Evolutionary conservation across 2,888 invertebrate species (phyloP), one percentile per base, ranked within the genome.

Genomic region (Boloria selene): DNA sequence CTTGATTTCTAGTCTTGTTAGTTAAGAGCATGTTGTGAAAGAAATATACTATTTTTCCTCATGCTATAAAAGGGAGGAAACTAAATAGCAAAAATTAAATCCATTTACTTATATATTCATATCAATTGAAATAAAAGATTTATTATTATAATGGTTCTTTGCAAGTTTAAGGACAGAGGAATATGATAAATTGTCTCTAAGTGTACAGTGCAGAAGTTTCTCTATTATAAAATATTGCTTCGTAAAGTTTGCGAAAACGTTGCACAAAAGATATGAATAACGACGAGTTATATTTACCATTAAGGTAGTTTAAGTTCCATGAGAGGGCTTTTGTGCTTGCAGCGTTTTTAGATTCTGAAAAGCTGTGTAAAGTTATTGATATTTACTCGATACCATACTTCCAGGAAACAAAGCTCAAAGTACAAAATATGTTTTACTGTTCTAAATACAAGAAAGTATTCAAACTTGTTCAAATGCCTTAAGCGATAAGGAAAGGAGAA

Each of bases 221-320:
- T 59, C 59, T 59, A 59, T 59, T 63, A 50, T 63, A 56, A 55
- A 55, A 54, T 63, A 55, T 63, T 50, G 49, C 63, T 38, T 44
- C 54, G 54, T 22, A 55, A 56, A 63, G 31, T 49, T 52, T 22
- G 61, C 50, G 13, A 61, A 52, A 61, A 52, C 26, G 22, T 50
- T 50, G 47, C 54, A 56, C 49, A 63, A 55, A 56, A 63, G 51
- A 47, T 63, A 49, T 54, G 63, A 63, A 55, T 63, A 56, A 42
- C 38, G 54, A 55, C 49, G 55, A 63, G 49, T 63, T 63, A 63
- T 56, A 61, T 53, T 61, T 61, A 53, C 61, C 53, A 61, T 61
- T 61, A 61, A 53, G 53, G 61, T 53, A 53, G 50, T 60, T 38
- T 60, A 51, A 60, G 31, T 42, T 61, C 52, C 53, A 50, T 17